Base-by-base conservation (phyloP, 2,797 vertebrate species). In the Megalops cyprinoides region DNA sequence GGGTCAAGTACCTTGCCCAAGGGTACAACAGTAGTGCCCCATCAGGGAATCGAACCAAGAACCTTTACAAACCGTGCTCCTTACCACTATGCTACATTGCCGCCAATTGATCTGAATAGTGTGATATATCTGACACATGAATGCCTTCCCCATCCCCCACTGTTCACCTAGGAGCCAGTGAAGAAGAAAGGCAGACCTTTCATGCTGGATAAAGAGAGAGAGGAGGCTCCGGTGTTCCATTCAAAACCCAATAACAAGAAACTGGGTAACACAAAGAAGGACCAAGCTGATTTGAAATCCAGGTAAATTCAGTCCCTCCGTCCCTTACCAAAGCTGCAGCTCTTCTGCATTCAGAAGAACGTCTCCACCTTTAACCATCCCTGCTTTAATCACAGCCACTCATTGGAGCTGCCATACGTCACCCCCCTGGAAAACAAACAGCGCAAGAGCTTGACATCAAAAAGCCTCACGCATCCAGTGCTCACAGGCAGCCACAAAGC, bases 401-500 rank as follows among this genome's bases (percentile, higher is more conserved):
- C 96, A 53, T 92, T 98, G 90, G 98, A 99, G 89, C 92, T 97
- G 60, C 93, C 97, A 0, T 99, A 95, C 83, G 92, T 96, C 58
- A 94, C 96, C 1, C 94, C 96, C 0, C 87, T 96, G 90, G 98
- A 99, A 93, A 97, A 93, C 89, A 98, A 98, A 87, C 97, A 95
- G 55, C 95, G 96, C 15, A 98, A 96, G 94, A 95, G 89, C 86
- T 97, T 97, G 89, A 90, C 95, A 77, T 88, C 96, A 84, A 99
- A 98, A 94, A 91, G 92, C 62, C 88, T 96, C 49, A 85, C 92
- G 42, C 95, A 93, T 55, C 90, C 92, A 7, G 79, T 93, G 69
- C 84, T 95, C 86, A 84, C 88, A 0, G 94, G 77, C 82, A 90
- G 92, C 86, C 91, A 96, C 84, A 99, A 99, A 93, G 88, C 93